These are phyloP conservation scores for Cryptocephalus moraei DNA, from an alignment of 2,888 invertebrate species.

Conservation along the genomic window DNA sequence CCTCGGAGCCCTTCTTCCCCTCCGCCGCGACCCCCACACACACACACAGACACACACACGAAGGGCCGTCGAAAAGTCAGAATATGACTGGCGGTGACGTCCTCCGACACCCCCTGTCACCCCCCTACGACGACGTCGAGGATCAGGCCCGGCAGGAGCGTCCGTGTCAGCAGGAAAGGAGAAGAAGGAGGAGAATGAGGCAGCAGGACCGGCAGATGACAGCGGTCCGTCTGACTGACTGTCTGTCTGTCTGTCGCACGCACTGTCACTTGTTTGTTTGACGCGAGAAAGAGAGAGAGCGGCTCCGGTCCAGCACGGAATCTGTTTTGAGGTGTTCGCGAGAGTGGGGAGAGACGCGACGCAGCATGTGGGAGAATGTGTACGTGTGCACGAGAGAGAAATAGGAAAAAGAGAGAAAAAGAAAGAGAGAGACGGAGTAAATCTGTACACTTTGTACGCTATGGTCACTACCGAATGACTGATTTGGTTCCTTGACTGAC, in stretches of 20 bases:
- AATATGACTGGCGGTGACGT: slow-evolving; percentile 30
- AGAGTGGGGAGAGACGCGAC: neutral
- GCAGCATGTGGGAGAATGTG: too few relatives aligned
- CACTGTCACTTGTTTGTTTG: slow-evolving; percentile 9
- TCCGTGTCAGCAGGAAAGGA: neutral
- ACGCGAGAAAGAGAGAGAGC: slow-evolving; percentile 9
- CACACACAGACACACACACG: slow-evolving; percentile 8
- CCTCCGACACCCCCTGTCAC: slow-evolving; percentile 18
- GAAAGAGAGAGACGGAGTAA: neutral
- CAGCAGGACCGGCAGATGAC: slow-evolving; percentile 21
- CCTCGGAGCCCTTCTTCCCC: slow-evolving; percentile 15
- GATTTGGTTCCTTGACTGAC: too few relatives aligned
- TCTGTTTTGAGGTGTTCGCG: slow-evolving; percentile 2
- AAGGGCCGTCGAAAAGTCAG: slow-evolving; percentile 27
- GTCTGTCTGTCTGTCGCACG: slow-evolving; percentile 21
- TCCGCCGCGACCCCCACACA: slow-evolving; percentile 21
- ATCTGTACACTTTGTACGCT: too few relatives aligned
- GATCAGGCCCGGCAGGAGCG: too few relatives aligned
- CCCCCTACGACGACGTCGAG: neutral
- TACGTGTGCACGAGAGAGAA: neutral
- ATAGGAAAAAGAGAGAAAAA: neutral
- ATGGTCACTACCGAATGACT: too few relatives aligned
- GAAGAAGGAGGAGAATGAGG: too few relatives aligned
- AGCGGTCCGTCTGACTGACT: neutral
- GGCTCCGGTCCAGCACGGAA: slow-evolving; percentile 16